Conservation (phyloP, 2,797 vertebrate species). For the Girardinus metallicus region DNA sequence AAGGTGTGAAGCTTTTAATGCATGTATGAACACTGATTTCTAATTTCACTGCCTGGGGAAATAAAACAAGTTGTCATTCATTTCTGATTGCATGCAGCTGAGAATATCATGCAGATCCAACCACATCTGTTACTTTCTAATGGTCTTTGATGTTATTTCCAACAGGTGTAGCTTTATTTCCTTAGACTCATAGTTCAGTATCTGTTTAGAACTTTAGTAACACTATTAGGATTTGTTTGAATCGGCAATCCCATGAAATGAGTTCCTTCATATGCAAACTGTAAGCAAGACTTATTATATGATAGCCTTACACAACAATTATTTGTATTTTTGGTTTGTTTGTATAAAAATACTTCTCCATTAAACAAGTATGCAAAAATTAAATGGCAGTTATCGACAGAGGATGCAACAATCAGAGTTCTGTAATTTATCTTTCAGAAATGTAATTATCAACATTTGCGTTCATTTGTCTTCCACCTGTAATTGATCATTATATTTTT, state of each 20-base stretch:
- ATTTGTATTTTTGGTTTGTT: background rate
- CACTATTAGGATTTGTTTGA: background rate
- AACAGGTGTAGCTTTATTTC: background rate
- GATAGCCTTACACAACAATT: background rate
- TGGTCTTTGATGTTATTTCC: slow-evolving; percentile 1
- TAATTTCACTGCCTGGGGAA: slow-evolving; percentile 48
- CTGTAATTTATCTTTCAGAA: background rate
- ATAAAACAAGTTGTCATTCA: slow-evolving; percentile 45
- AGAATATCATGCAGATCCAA: slow-evolving; percentile 22
- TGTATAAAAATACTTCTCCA: background rate
- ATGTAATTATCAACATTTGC: background rate
- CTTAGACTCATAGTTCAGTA: background rate
- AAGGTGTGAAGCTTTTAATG: slow-evolving; percentile 51
- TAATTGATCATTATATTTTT: background rate
- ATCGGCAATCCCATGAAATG: background rate
- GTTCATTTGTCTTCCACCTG: background rate
- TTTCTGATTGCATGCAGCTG: slow-evolving; percentile 36
- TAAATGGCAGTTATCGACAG: background rate
- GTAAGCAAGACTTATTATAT: background rate
- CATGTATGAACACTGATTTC: slow-evolving; percentile 51
- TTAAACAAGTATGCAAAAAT: background rate
- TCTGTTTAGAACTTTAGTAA: slow-evolving; percentile 8
- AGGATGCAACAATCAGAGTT: background rate
- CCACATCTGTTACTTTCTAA: slow-evolving; percentile 17
- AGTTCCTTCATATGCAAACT: background rate